Conservation (phyloP, 2,113 vertebrate species). For the Pseudopipra pipra region DNA sequence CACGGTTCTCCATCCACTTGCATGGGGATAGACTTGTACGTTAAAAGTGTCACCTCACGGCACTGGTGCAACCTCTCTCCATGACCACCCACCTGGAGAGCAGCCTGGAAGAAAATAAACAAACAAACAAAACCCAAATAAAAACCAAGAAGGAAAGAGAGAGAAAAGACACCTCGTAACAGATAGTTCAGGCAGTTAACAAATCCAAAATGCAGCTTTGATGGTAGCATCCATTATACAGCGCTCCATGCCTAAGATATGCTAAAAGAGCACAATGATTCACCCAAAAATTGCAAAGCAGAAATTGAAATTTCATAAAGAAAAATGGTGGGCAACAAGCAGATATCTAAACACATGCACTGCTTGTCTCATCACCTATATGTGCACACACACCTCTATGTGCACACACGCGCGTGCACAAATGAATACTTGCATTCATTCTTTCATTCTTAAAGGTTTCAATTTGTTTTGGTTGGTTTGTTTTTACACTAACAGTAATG, state of each 20-base stretch:
- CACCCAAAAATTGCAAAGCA: neutral
- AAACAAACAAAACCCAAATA: neutral
- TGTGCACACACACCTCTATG: fast-evolving
- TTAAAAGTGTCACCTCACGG: constrained; percentile 80
- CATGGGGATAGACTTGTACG: constrained; percentile 84
- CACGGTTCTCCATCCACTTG: constrained; percentile 84
- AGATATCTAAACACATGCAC: neutral
- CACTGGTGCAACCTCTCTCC: constrained; percentile 83
- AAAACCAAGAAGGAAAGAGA: neutral
- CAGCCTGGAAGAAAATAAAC: constrained; percentile 65
- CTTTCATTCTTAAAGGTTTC: neutral
- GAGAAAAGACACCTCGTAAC: neutral
- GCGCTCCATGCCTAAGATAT: fast-evolving
- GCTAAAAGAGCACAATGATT: neutral
- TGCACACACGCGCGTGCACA: fast-evolving
- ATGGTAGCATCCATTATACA: neutral
- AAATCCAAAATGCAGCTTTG: neutral
- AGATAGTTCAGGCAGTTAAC: neutral
- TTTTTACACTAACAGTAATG: neutral
- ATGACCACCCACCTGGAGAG: constrained; percentile 81
- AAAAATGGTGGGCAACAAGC: neutral
- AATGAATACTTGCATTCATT: neutral
- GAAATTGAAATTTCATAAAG: neutral
- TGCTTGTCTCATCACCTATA: neutral
- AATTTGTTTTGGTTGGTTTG: neutral